Evolutionary conservation across 1,140 invertebrate genomes (phyloP), one percentile per base, ranked within the genome.

Genomic region (Procambarus clarkii): DNA sequence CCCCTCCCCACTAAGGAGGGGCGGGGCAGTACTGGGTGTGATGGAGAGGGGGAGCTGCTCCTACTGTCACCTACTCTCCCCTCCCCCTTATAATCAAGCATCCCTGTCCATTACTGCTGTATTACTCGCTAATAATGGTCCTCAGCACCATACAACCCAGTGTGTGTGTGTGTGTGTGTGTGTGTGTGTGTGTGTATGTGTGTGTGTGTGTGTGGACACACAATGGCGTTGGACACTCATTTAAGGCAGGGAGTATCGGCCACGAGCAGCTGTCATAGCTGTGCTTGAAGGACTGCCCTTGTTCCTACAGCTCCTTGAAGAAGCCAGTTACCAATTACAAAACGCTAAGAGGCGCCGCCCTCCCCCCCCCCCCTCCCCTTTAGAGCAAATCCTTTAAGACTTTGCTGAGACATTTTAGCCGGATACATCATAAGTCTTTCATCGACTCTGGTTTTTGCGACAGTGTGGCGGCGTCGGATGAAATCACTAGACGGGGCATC

Each of bases 21-120:
- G 50, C 2, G 50, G 50, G 60, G 76, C 71, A 50, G 85, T 78
- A 74, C 74, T 21, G 50, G 34, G 58, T 60, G 58, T 87, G 85
- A 79, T 87, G 85, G 85, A 87, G 78, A 87, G 85, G 48, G 48
- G 15, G 76, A 87, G 76, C 15, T 87, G 76, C 71, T 21, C 48
- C n/a, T 46, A 87, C 77, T 86, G 74, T 87, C 54, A 87, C 50
- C 85, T 46, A 78, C 64, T 58, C 21, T 77, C 76, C 85, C n/a
- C 76, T 71, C 34, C n/a, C n/a, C n/a, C n/a, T 34, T 60, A 87
- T 87, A 87, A 87, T 79, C 85, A 74, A 46, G 74, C 24, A 60
- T 76, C 9, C n/a, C 85, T 64, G 50, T 87, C 85, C 76, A 79
- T 64, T 79, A 86, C 34, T 46, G 71, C 46, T 13, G 71, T 48